phyloP scores from a whole-genome alignment of 2,113 vertebrate genomes.

The Nothoprocta perdicaria region DNA sequence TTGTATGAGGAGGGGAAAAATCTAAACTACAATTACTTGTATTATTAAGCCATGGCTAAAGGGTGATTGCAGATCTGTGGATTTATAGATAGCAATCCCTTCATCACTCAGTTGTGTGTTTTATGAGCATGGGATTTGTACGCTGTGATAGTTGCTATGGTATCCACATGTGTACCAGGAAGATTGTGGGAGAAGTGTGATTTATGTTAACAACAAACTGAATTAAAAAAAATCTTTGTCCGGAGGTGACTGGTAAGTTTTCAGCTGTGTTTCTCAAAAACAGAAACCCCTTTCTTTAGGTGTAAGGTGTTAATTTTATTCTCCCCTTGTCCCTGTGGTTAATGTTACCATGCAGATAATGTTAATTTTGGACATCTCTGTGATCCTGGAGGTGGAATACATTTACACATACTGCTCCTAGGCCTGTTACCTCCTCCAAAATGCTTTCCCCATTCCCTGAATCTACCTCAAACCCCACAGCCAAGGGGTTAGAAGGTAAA shows the following conservation, averaged over 20 bases:
- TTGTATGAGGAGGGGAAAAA: background rate
- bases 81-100: slow-evolving; percentile 39
- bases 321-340: rapidly evolving
- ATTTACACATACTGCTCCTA: background rate
- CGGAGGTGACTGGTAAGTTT: background rate
- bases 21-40: background rate
- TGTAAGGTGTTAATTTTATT: background rate
- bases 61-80: slow-evolving; percentile 41
- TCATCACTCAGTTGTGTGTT: slow-evolving; percentile 44
- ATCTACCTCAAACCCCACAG: background rate
- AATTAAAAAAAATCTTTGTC: background rate
- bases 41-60: slow-evolving; percentile 14
- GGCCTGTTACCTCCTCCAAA: background rate
- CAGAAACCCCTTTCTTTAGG: background rate
- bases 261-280: background rate
- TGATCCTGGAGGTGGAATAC: background rate
- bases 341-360: background rate
- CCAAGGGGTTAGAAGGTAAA: background rate
- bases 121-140: slow-evolving; percentile 23
- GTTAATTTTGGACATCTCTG: background rate
- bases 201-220: slow-evolving; percentile 41
- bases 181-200: slow-evolving; percentile 19
- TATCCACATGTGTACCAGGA: slow-evolving; percentile 28
- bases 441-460: background rate
- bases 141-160: slow-evolving; percentile 59